phyloP scores from a whole-genome alignment of 1,140 invertebrate genomes.

The Neodiprion fabricii region DNA sequence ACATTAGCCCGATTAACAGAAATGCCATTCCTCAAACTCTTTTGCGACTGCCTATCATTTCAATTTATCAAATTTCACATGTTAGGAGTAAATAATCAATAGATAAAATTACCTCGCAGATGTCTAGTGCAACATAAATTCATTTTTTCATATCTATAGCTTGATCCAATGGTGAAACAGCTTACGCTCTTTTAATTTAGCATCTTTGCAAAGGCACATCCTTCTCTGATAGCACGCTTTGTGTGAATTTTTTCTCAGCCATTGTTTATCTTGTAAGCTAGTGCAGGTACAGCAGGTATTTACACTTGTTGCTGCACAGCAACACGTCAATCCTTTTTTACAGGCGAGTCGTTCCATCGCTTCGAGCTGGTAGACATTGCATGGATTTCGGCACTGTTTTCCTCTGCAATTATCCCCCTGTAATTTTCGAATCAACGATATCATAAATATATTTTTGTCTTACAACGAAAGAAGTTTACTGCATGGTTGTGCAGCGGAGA shows the following conservation, averaged over 20 bases:
- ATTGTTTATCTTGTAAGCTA: neutral
- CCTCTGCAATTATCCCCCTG: neutral
- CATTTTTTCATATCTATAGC: conserved; percentile 1
- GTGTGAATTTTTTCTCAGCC: neutral
- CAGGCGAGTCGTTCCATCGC: neutral
- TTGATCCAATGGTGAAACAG: neutral
- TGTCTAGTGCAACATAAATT: neutral
- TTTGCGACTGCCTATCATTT: too few relatives aligned
- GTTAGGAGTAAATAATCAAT: too few relatives aligned
- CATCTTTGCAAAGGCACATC: neutral
- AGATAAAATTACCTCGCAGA: neutral
- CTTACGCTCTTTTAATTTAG: conserved; percentile 3
- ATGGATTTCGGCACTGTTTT: neutral
- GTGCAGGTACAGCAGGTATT: neutral
- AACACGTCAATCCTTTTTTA: neutral
- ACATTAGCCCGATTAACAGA: too few relatives aligned
- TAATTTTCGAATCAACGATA: neutral
- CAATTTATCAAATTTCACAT: too few relatives aligned
- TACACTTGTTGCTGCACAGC: neutral
- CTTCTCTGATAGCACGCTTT: neutral
- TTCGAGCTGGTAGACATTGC: neutral
- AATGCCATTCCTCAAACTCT: too few relatives aligned
- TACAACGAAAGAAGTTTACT: neutral
- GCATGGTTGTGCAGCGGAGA: conserved; percentile 16
- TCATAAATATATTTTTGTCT: conserved; percentile 16